Conservation (phyloP, 2,888 invertebrate genomes). For the Agrochola litura region DNA sequence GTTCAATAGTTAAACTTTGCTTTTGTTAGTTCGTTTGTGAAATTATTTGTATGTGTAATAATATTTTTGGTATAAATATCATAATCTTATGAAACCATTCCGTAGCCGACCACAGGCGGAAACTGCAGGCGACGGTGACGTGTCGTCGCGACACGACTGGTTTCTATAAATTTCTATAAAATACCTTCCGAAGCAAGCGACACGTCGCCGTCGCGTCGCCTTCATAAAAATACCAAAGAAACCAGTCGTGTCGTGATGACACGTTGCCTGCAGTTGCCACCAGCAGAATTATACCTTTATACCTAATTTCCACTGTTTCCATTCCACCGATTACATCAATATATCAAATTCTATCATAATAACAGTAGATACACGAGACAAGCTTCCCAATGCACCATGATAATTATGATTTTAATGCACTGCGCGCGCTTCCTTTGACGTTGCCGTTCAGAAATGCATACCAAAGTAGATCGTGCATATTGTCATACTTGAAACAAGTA, state of each 20-base stretch:
- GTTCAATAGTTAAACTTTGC: slow-evolving; percentile 34
- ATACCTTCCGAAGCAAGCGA: too few species aligned
- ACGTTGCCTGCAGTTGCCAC: too few species aligned
- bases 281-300: too few species aligned
- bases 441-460: slow-evolving; percentile 49
- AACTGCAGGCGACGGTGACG: too few species aligned
- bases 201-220: too few species aligned
- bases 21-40: slow-evolving; percentile 8
- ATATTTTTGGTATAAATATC: neutral
- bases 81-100: too few species aligned
- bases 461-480: slow-evolving; percentile 39
- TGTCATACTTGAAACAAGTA: slow-evolving; percentile 27
- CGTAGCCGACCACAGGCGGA: too few species aligned
- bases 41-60: neutral
- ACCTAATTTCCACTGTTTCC: neutral
- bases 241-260: too few species aligned
- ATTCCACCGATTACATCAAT: neutral
- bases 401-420: slow-evolving; percentile 39
- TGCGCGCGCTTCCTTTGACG: slow-evolving; percentile 43
- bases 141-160: too few species aligned
- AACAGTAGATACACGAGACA: slow-evolving; percentile 3
- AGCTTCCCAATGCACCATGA: neutral
- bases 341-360: neutral
- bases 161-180: too few species aligned
- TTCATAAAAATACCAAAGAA: too few species aligned